These are phyloP conservation scores for Danio aesculapii DNA, from an alignment of 2,797 vertebrate species.

Conservation along the genomic window DNA sequence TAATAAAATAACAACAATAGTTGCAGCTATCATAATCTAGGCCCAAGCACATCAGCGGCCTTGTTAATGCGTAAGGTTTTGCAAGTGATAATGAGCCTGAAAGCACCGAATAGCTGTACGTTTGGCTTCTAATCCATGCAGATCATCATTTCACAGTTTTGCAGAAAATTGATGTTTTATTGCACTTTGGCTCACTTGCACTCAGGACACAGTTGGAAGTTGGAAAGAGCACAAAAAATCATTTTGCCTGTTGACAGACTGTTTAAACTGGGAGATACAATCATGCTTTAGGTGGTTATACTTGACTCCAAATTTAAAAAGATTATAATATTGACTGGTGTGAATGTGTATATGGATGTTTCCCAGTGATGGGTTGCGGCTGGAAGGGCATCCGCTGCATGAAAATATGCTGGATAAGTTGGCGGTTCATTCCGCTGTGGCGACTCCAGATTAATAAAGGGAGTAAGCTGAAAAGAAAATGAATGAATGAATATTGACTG, in stretches of 20 bases:
- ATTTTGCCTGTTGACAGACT: neutral
- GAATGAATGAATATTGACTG: too few species aligned
- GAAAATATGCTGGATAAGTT: too few species aligned
- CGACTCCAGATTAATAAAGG: too few species aligned
- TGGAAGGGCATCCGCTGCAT: too few species aligned
- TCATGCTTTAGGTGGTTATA: neutral
- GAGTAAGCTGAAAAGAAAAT: too few species aligned
- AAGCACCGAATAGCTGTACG: neutral
- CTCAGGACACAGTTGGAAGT: neutral
- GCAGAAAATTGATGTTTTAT: neutral
- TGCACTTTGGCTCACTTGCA: neutral
- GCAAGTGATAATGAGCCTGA: slow-evolving; percentile 16
- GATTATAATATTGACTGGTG: too few species aligned
- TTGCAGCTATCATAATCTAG: slow-evolving; percentile 1
- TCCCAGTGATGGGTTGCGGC: too few species aligned
- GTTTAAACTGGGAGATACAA: neutral
- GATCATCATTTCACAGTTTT: slow-evolving; percentile 7
- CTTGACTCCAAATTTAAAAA: too few species aligned
- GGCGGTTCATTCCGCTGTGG: too few species aligned
- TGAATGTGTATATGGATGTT: too few species aligned
- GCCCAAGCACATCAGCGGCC: neutral
- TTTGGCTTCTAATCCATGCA: neutral
- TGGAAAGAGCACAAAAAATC: neutral
- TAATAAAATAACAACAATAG: slow-evolving; percentile 41
- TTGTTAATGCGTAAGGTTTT: neutral